Base-by-base conservation (phyloP, 2,113 vertebrate genomes). In the Ranitomeya variabilis region DNA sequence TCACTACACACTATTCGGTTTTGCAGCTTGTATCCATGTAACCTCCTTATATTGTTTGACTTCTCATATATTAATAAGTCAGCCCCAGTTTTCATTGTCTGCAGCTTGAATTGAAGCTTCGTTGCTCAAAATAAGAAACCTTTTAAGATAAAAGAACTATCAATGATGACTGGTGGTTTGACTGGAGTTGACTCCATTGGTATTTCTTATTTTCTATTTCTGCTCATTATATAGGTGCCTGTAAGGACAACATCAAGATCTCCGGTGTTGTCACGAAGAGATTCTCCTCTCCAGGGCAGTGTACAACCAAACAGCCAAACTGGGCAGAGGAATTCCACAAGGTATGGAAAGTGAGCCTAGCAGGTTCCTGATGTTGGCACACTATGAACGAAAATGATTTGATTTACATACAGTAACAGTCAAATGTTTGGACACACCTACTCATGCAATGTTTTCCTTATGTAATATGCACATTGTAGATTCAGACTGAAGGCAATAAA, bases 171-270 rank as follows among this genome's bases (percentile, higher is more conserved):
- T 21, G 14, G 10, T 55, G 18, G 26, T 54, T 60, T 37, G 3
- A 8, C 54, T 23, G 12, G n/a, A n/a, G 21, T 3, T 23, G 37
- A 6, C n/a, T 37, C 5, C 7, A n/a, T 54, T 59, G 60, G 23
- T 59, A 1, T 10, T 7, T 64, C 8, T 69, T 6, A 52, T 73
- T 73, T 31, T 31, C 16, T 59, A 21, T 69, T 83, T 83, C 52
- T 19, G 23, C 45, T 69, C 57, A 52, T 31, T 69, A 71, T 64
- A 45, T 94, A 96, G 96, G 95, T 96, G 93, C 97, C 97, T 9
- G 96, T 98, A 92, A 97, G 98, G 95, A 98, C 98, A 69, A 98
- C 97, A 0, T 99, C 98, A 54, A 95, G 97, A 83, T 99, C 98
- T 0, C 98, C 98, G 4, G 97, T 99, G 91, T 92, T 99, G 91